Conservation (phyloP, 2,113 vertebrate genomes). For the Microtus pennsylvanicus region DNA sequence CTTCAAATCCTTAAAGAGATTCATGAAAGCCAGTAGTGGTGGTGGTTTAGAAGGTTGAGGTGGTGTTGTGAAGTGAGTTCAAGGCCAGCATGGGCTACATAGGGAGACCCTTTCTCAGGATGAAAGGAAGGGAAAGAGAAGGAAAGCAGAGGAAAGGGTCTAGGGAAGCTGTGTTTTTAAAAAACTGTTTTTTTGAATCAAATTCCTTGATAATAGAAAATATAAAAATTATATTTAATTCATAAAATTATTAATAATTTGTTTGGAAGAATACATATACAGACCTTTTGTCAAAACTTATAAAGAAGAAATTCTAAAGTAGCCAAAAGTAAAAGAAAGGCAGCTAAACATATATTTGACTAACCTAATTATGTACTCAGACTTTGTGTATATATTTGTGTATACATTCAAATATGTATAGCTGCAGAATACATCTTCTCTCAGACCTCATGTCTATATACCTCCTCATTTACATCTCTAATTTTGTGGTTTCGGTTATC, state of each 20-base stretch:
- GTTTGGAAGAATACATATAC: constrained; percentile 9
- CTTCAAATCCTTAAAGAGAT: neutral
- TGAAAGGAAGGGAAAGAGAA: neutral
- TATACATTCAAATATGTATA: neutral
- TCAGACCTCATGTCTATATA: neutral
- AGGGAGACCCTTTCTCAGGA: neutral
- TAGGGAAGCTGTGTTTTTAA: neutral
- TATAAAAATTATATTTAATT: neutral
- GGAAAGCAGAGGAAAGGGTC: too few relatives aligned
- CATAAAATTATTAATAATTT: neutral
- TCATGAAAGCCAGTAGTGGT: neutral
- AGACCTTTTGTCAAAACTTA: neutral
- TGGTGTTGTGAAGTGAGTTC: neutral
- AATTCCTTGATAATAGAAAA: neutral
- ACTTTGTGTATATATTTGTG: neutral
- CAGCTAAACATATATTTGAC: neutral
- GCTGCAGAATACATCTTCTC: neutral
- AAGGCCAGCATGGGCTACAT: neutral
- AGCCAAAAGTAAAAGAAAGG: neutral
- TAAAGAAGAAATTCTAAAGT: neutral
- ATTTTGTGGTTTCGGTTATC: neutral
- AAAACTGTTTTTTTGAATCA: neutral
- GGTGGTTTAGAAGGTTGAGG: neutral
- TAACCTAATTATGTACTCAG: neutral
- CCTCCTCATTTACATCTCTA: neutral